Evolutionary conservation across 2,113 vertebrate species (phyloP), one percentile per base, ranked within the genome.

Genomic region (Anolis sagrei): DNA sequence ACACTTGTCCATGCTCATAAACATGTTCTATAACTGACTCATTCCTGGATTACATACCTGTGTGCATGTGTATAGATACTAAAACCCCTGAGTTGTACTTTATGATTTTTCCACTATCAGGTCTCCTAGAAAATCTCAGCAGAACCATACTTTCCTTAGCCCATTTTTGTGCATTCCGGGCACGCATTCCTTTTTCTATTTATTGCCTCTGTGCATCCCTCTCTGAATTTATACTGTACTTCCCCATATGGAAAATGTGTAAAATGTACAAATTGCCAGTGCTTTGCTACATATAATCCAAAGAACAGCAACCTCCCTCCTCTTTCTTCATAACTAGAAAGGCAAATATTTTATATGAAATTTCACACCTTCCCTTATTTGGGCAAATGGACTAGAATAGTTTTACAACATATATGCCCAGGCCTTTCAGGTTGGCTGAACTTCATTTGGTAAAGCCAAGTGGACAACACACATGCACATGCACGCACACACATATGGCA

Each of bases 361-460:
- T 77, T 54, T 79, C 66, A 79, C 48, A 54, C 44, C n/a, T 79
- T 62, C 79, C 44, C 48, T 79, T 64, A 83, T 87, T 73, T 83
- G 25, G 32, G 25, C 44, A 87, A 36, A 21, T 79, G 16, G 23
- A 62, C 54, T 87, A 10, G 18, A 54, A 44, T 73, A 49, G 73
- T 87, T 83, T 87, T 83, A 83, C 39, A 66, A 25, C 9, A 73
- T 27, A 44, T 16, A 66, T 66, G 16, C 21, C 34, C 74, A 72
- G 51, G 64, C 58, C 29, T 78, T 32, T 29, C 36, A 87, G 49
- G 25, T 68, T 78, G 32, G n/a, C 6, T 51, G n/a, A 14, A 21
- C 29, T 48, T 64, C 36, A 82, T 81, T 85, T 86, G 44, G 81
- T 18, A 73, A 19, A 36, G 18, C 48, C 32, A 36, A 75, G 86